phyloP scores from a whole-genome alignment of 35 echinoderm and acorn worm species.

The Ophioderma brevispina region DNA sequence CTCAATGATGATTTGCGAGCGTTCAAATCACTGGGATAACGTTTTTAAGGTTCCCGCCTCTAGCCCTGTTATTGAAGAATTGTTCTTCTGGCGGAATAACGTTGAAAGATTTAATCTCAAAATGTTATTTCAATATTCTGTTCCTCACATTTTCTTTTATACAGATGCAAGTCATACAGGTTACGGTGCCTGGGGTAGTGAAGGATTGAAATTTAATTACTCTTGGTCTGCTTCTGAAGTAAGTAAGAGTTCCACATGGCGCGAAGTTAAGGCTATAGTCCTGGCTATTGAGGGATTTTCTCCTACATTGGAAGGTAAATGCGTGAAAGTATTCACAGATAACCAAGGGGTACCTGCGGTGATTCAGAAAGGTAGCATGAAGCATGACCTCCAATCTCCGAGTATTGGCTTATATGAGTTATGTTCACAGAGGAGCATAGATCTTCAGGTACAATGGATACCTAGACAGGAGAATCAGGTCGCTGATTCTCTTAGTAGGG shows the following conservation, averaged over 20 bases:
- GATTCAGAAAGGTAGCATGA: constrained; percentile 33
- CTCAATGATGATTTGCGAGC: not conserved
- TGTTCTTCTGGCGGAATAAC: constrained; percentile 22
- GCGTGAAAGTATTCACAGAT: constrained; percentile 29
- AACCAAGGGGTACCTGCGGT: constrained; percentile 15
- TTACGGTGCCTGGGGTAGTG: constrained; percentile 7
- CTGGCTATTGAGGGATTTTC: constrained; percentile 1
- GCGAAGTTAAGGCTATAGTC: constrained; percentile 16
- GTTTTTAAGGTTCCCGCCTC: not conserved
- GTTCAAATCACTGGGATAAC: not conserved
- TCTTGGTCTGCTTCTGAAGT: not conserved
- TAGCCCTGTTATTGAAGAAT: not conserved
- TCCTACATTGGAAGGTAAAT: not conserved
- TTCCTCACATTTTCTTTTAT: constrained; percentile 20
- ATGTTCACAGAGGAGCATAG: constrained; percentile 11
- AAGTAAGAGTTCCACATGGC: constrained; percentile 22
- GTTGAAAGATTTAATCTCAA: not conserved
- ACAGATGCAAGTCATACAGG: constrained; percentile 28
- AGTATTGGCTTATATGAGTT: constrained; percentile 11
- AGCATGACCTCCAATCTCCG: constrained; percentile 7
- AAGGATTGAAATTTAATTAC: not conserved
- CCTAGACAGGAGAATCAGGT: constrained; percentile 27
- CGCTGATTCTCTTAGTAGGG: constrained; percentile 47
- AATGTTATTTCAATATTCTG: constrained; percentile 17
- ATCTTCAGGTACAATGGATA: constrained; percentile 41